These are phyloP conservation scores for Ctenopoma multispine DNA, from an alignment of 2,797 vertebrate species.

Conservation along the genomic window DNA sequence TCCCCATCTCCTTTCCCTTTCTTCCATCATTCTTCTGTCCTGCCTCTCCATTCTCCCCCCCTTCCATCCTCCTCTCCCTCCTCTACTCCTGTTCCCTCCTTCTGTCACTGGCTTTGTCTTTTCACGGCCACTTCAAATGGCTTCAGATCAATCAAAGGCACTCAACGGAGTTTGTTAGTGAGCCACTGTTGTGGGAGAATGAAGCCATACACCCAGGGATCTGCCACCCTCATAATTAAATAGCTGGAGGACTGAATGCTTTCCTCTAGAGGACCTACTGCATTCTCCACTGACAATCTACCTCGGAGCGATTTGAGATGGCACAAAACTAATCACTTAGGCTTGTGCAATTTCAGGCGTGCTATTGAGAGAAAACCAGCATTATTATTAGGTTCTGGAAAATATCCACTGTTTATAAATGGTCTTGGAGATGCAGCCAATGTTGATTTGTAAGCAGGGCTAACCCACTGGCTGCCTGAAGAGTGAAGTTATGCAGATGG, in stretches of 20 bases:
- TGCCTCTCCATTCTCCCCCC: slow-evolving; percentile 6
- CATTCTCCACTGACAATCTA: slow-evolving; percentile 60
- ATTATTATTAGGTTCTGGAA: slow-evolving; percentile 66
- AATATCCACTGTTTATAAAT: slow-evolving; percentile 70
- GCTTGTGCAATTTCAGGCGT: slow-evolving; percentile 55
- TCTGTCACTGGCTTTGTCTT: slow-evolving; percentile 68
- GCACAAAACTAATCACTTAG: slow-evolving; percentile 78
- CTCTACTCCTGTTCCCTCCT: slow-evolving; percentile 43
- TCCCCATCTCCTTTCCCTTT: slow-evolving; percentile 6
- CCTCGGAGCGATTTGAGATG: slow-evolving; percentile 55
- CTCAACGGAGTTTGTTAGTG: slow-evolving; percentile 74
- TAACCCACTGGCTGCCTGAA: slow-evolving; percentile 24
- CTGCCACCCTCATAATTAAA: slow-evolving; percentile 75
- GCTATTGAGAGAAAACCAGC: slow-evolving; percentile 50
- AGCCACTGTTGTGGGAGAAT: slow-evolving; percentile 64
- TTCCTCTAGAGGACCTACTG: slow-evolving; percentile 58
- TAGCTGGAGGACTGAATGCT: slow-evolving; percentile 71
- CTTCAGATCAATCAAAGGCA: slow-evolving; percentile 75
- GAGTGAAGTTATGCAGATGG: slow-evolving; percentile 34
- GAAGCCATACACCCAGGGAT: slow-evolving; percentile 62
- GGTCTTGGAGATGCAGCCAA: slow-evolving; percentile 30
- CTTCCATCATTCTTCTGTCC: background rate
- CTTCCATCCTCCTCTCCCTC: slow-evolving; percentile 19
- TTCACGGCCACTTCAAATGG: slow-evolving; percentile 64
- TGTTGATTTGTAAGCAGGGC: slow-evolving; percentile 62